Evolutionary conservation across 2,113 vertebrate genomes (phyloP).

Genomic region (Salvelinus sp.): DNA sequence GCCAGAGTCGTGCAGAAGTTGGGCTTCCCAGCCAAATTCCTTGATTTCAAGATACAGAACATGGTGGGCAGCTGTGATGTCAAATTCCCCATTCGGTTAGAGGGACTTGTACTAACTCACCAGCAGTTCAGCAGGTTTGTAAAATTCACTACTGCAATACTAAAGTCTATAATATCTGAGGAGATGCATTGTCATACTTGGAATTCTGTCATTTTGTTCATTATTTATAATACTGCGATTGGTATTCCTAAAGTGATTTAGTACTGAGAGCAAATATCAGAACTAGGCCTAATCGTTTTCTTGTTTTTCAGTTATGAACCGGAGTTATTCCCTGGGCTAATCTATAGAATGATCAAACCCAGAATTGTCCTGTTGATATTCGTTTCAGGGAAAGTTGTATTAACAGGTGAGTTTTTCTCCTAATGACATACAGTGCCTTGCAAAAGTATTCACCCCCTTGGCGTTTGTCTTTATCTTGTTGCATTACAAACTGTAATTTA

Average conservation of each 20-base stretch:
- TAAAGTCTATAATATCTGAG: not conserved
- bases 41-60: conserved; percentile 99
- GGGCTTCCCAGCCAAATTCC: conserved; percentile 96
- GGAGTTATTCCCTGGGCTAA: conserved; percentile 95
- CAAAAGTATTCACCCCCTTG: too few species aligned
- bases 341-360: conserved; percentile 99
- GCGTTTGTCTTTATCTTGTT: too few species aligned
- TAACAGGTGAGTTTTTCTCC: conserved; percentile 86
- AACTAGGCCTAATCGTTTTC: too few species aligned
- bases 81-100: conserved; percentile 95
- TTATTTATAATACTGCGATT: not conserved
- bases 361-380: conserved; percentile 98
- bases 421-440: not conserved
- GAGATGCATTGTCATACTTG: too few species aligned
- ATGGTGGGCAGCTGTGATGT: conserved; percentile 99
- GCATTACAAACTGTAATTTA: too few species aligned
- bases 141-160: not conserved
- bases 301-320: conserved; percentile 87
- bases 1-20: conserved; percentile 97
- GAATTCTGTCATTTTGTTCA: too few species aligned
- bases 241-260: not conserved
- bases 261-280: not conserved
- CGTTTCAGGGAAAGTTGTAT: conserved; percentile 98
- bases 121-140: conserved; percentile 96
- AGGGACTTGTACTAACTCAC: conserved; percentile 94